These are phyloP conservation scores for Streptopelia turtur DNA, from an alignment of 2,797 vertebrate species.

Conservation along the genomic window DNA sequence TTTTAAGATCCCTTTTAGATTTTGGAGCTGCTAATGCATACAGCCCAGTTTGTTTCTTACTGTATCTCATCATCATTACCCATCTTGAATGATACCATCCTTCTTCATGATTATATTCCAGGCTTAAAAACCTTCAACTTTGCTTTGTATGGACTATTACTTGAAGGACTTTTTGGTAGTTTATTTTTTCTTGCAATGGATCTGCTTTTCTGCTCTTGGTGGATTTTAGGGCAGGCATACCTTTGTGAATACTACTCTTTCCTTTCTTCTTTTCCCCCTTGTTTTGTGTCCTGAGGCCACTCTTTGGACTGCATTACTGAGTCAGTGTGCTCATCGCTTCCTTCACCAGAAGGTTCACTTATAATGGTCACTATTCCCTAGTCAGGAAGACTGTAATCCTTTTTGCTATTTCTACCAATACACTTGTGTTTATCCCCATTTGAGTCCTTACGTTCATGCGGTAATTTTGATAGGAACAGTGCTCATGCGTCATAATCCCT, in stretches of 20 bases:
- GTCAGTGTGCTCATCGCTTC: neutral
- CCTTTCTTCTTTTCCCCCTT: rapidly evolving
- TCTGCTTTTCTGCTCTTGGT: neutral
- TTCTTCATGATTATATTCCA: neutral
- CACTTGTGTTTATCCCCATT: neutral
- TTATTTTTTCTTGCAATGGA: neutral
- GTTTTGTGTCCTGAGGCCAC: neutral
- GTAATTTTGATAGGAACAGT: neutral
- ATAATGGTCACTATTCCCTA: neutral
- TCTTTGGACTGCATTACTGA: neutral
- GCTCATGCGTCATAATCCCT: neutral
- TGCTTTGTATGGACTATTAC: neutral
- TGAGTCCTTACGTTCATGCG: neutral
- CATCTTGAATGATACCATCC: rapidly evolving
- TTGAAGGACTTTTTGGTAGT: neutral
- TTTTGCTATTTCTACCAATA: neutral
- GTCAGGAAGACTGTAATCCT: neutral
- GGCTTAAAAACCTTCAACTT: neutral
- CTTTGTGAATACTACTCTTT: neutral
- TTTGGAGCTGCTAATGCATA: neutral
- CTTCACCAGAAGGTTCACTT: neutral
- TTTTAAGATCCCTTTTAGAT: neutral
- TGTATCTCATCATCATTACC: neutral
- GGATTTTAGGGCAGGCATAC: neutral
- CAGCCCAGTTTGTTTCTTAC: neutral